These are phyloP conservation scores for Apteryx mantelli DNA, from an alignment of 2,113 vertebrate genomes.

Conservation along the genomic window DNA sequence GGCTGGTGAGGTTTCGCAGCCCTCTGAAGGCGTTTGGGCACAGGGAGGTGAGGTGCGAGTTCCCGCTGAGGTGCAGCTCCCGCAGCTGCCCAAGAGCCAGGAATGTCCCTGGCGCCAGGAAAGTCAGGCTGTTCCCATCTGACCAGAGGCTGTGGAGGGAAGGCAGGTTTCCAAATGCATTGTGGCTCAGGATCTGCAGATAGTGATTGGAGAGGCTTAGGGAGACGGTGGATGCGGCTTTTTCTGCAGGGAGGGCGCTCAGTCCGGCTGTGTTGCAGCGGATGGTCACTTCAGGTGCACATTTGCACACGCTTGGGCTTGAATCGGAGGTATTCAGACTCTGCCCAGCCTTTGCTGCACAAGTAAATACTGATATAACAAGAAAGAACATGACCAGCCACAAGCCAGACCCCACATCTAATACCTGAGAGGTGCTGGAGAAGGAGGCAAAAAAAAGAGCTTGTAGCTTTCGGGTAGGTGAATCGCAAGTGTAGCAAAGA, in stretches of 20 bases:
- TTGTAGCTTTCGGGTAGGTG: constrained; percentile 25
- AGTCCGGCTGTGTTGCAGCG: constrained; percentile 59
- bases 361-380: background rate
- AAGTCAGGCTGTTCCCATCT: constrained; percentile 71
- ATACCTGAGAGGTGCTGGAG: background rate
- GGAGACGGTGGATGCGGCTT: constrained; percentile 51
- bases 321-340: background rate
- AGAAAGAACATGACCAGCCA: constrained; percentile 40
- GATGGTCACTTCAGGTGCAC: constrained; percentile 31
- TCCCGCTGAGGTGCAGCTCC: constrained; percentile 68
- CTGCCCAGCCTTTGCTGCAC: background rate
- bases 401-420: background rate
- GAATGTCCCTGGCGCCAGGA: constrained; percentile 69
- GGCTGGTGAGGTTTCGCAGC: constrained; percentile 56
- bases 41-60: constrained; percentile 65
- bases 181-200: constrained; percentile 42
- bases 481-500: background rate
- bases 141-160: constrained; percentile 69
- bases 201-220: constrained; percentile 68
- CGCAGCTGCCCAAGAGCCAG: constrained; percentile 46
- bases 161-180: constrained; percentile 63
- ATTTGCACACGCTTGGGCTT: constrained; percentile 64
- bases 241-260: constrained; percentile 50
- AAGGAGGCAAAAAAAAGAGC: background rate
- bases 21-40: constrained; percentile 70